These are phyloP conservation scores for Mus spretus DNA, from an alignment of 2,797 vertebrate species.

Conservation along the genomic window DNA sequence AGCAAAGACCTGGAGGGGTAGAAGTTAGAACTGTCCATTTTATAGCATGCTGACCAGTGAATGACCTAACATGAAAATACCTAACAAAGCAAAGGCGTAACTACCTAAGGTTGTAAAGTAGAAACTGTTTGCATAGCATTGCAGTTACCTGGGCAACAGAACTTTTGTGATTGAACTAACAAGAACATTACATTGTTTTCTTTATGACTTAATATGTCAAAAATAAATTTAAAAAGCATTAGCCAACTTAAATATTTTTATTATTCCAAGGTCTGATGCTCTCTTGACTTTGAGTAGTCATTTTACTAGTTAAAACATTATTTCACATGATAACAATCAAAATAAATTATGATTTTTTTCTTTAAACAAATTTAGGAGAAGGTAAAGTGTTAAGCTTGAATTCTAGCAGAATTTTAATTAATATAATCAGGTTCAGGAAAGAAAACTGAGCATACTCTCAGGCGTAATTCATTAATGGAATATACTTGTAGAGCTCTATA, in stretches of 20 bases:
- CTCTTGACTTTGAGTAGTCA: constrained; percentile 27
- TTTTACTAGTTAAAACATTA: not conserved
- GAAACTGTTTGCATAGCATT: constrained; percentile 17
- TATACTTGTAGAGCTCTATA: not conserved
- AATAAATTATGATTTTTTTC: not conserved
- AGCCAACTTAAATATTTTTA: constrained; percentile 30
- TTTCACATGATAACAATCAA: constrained; percentile 18
- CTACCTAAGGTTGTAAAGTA: not conserved
- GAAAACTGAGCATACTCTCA: constrained; percentile 13
- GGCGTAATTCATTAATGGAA: not conserved
- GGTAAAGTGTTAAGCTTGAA: constrained; percentile 19
- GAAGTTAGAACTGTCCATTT: constrained; percentile 19
- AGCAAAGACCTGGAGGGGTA: not conserved
- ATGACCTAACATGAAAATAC: constrained; percentile 3
- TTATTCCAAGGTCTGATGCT: constrained; percentile 27
- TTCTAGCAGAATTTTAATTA: constrained; percentile 49
- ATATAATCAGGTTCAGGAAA: not conserved
- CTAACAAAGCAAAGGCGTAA: not conserved
- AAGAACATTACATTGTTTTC: not conserved
- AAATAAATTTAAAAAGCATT: constrained; percentile 1
- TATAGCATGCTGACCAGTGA: not conserved
- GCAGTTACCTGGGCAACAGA: not conserved
- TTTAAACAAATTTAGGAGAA: constrained; percentile 39
- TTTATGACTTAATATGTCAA: constrained; percentile 33
- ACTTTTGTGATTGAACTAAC: not conserved